These are phyloP conservation scores for Siniperca scherzeri DNA, from an alignment of 2,797 vertebrate genomes.

Conservation along the genomic window DNA sequence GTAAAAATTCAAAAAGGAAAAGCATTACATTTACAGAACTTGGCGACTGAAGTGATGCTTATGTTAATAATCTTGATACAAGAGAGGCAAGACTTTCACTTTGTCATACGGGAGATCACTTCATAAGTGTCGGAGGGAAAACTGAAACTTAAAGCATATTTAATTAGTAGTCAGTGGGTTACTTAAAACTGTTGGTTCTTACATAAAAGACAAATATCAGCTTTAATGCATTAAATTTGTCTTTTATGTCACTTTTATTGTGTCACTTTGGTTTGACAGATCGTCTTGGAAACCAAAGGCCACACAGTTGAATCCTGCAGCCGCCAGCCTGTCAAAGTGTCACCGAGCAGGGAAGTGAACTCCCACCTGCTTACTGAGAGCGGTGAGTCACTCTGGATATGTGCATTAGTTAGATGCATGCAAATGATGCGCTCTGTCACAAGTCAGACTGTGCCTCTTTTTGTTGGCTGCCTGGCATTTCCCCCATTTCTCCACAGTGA, in stretches of 20 bases:
- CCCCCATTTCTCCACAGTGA: neutral
- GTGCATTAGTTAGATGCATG: neutral
- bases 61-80: neutral
- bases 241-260: neutral
- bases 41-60: neutral
- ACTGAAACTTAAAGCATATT: neutral
- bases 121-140: neutral
- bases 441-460: neutral
- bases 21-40: neutral
- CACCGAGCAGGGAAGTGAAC: neutral
- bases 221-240: neutral
- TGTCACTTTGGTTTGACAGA: conserved; percentile 13
- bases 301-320: neutral
- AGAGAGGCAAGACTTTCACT: neutral
- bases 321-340: neutral
- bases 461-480: conserved; percentile 16
- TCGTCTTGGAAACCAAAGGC: neutral
- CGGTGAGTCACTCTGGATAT: conserved; percentile 32
- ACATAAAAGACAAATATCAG: neutral
- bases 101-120: neutral
- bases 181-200: neutral
- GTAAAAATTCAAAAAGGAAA: neutral
- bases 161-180: neutral
- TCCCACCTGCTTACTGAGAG: neutral
- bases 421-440: conserved; percentile 24